Base-by-base conservation (phyloP, 1,140 invertebrate species). In the Radopholus similis region DNA sequence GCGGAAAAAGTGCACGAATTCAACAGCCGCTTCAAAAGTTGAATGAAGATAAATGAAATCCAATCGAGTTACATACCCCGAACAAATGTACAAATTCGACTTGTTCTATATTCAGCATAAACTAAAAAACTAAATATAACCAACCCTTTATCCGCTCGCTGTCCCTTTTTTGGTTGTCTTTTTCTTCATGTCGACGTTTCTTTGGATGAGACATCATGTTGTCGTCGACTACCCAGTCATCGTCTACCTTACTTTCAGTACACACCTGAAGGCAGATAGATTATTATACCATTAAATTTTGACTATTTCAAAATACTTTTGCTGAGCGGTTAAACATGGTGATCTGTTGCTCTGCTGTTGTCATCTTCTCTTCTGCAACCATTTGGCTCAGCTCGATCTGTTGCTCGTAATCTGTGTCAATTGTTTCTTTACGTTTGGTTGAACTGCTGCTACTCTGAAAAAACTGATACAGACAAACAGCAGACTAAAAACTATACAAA, bases 281-380 rank as follows among this genome's bases (percentile, higher is more conserved):
- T 42, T 32, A 2, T 42, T 23, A 32, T 30, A 11, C n/a, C n/a
- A n/a, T 5, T 1, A n/a, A 70, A 32, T 32, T 30, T 44, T 21
- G 82, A 83, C 85, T 83, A 37, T 38, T 47, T 32, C 58, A n/a
- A 34, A 54, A 72, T 78, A 88, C 88, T 83, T 87, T 88, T 59
- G 88, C 87, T 73, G 89, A 87, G 63, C 91, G 85, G 5, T 88
- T 86, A 81, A 95, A 91, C 81, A 90, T 86, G 54, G 87, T 87
- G 82, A 94, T 89, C 78, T 92, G 87, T 79, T 95, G 90, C 71
- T 89, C 88, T 32, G 88, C 88, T 30, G 89, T 89, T 34, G 87
- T 89, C 81, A 88, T 88, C 85, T 92, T 95, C 84, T 97, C 94
- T 75, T 88, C 86, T 84, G 92, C 88, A 83, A 95, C 44, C 73